Percentiles rank a stretch among this genome's conserved stretches.
phyloP scores from a whole-genome alignment of 2,888 invertebrate species.

The Eilema griseolum region DNA sequence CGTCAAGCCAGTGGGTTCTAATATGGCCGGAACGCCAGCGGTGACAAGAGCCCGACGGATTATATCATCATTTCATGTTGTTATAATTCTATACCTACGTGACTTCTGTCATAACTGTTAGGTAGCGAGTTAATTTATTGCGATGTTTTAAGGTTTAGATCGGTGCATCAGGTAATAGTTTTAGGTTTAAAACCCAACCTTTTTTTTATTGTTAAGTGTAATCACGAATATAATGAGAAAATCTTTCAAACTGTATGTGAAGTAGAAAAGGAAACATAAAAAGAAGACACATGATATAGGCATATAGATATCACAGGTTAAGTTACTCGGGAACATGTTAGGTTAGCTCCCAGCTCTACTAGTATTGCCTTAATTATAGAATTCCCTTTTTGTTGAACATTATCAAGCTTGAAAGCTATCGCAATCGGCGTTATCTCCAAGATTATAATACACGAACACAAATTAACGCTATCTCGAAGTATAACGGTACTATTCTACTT shows the following conservation, averaged over 20 bases:
- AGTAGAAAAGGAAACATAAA: neutral
- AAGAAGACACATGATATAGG: neutral
- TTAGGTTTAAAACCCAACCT: too few relatives aligned
- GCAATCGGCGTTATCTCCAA: constrained; percentile 22
- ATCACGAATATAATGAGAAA: neutral
- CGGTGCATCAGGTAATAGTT: too few relatives aligned
- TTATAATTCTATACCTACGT: too few relatives aligned
- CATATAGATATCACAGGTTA: neutral
- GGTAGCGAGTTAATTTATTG: too few relatives aligned
- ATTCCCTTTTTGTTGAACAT: constrained; percentile 23
- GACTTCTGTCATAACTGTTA: too few relatives aligned
- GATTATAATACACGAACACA: constrained; percentile 33
- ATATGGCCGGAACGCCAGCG: too few relatives aligned
- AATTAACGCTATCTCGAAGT: constrained; percentile 29
- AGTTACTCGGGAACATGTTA: neutral
- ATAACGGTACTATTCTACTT: constrained; percentile 34
- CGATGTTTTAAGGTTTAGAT: too few relatives aligned
- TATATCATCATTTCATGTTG: too few relatives aligned
- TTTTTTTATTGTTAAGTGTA: too few relatives aligned
- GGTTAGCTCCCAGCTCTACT: constrained; percentile 13
- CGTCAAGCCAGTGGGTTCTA: too few relatives aligned
- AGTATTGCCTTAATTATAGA: constrained; percentile 23
- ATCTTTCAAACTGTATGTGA: too few relatives aligned
- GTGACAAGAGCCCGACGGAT: too few relatives aligned
- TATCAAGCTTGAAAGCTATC: constrained; percentile 22